Percentiles rank a stretch among this genome's conserved stretches.
Evolutionary conservation across 2,113 vertebrate genomes (phyloP).

Genomic region (Ondatra zibethicus): DNA sequence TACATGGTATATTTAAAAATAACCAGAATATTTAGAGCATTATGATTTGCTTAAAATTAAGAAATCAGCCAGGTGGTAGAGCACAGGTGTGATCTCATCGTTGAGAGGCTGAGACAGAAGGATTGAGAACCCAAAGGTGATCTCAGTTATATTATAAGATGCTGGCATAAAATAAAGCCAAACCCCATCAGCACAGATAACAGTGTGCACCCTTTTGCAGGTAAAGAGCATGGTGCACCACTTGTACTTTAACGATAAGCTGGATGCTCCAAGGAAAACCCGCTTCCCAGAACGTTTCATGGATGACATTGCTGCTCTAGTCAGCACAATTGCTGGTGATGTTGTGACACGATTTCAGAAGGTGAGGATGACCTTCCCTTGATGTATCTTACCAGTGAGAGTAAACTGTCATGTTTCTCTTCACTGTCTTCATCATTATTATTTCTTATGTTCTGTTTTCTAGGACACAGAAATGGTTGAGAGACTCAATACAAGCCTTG

Average conservation of each 20-base stretch:
- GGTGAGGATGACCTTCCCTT: conserved; percentile 85
- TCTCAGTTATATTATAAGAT: neutral
- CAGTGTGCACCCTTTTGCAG: conserved; percentile 84
- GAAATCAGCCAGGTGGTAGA: neutral
- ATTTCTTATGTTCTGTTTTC: conserved; percentile 58
- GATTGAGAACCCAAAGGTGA: too few relatives aligned
- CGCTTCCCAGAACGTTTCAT: conserved; percentile 99
- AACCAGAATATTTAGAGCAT: neutral
- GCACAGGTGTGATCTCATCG: neutral
- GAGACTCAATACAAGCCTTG: conserved; percentile 96
- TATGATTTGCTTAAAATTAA: conserved; percentile 10
- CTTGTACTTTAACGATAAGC: conserved; percentile 97
- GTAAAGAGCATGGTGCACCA: conserved; percentile 99
- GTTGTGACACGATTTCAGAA: conserved; percentile 98
- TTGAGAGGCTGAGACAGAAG: neutral
- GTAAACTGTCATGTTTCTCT: conserved; percentile 11
- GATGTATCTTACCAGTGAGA: neutral
- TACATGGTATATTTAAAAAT: neutral
- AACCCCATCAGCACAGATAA: neutral
- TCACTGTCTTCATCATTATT: neutral
- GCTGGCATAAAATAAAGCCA: neutral
- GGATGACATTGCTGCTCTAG: conserved; percentile 97
- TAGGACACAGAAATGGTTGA: conserved; percentile 98
- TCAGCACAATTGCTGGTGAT: conserved; percentile 97
- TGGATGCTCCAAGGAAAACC: conserved; percentile 95